phyloP scores from a whole-genome alignment of 2,888 invertebrate genomes.

The Euspilapteryx auroguttella region DNA sequence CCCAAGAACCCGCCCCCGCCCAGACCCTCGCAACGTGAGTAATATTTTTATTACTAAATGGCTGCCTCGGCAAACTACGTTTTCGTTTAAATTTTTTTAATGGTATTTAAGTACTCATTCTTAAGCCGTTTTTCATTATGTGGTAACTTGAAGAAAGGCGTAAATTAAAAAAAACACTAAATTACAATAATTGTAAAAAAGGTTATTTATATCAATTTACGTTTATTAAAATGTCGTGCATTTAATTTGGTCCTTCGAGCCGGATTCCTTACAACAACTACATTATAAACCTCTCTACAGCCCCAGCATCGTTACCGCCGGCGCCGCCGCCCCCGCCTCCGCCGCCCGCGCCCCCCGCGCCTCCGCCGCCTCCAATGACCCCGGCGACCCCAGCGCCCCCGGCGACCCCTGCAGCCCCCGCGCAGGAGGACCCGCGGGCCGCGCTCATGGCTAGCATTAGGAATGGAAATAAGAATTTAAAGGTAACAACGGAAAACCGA shows the following conservation, averaged over 20 bases:
- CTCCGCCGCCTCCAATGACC: slow-evolving; percentile 28
- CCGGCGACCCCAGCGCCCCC: slow-evolving; percentile 48
- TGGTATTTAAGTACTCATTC: too few species aligned
- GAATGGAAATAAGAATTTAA: slow-evolving; percentile 71
- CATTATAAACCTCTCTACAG: slow-evolving; percentile 7
- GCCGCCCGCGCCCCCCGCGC: slow-evolving; percentile 46
- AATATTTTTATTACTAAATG: neutral
- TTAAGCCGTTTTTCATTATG: too few species aligned
- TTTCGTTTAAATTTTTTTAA: too few species aligned
- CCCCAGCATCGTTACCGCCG: neutral
- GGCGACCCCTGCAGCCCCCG: slow-evolving; percentile 27
- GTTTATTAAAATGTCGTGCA: too few species aligned
- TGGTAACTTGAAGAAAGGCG: too few species aligned
- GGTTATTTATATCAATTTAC: too few species aligned
- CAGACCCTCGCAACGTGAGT: slow-evolving; percentile 56
- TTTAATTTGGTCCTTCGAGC: too few species aligned
- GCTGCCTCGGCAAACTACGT: too few species aligned
- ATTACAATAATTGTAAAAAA: too few species aligned
- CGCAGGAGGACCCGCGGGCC: slow-evolving; percentile 58
- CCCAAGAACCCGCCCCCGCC: slow-evolving; percentile 28
- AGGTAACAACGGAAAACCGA: too few species aligned
- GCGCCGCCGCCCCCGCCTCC: slow-evolving; percentile 2
- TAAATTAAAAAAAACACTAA: too few species aligned
- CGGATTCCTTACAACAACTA: slow-evolving; percentile 5
- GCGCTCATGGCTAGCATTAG: slow-evolving; percentile 87